These are phyloP conservation scores for Drosophila sechellia DNA, from an alignment of 1,140 invertebrate genomes.

Conservation along the genomic window DNA sequence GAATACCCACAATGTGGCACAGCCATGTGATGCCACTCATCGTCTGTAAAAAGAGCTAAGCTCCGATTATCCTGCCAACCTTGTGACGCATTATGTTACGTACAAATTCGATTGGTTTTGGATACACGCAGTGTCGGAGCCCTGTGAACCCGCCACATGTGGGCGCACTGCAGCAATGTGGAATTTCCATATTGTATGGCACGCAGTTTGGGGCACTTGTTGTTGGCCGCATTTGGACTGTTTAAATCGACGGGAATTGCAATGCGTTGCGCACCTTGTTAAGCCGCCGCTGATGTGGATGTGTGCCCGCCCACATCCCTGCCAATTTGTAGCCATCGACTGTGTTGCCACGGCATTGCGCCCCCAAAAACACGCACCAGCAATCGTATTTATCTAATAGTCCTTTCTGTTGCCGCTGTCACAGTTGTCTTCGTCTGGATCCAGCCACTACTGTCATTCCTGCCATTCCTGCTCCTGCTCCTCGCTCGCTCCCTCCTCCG, in stretches of 20 bases:
- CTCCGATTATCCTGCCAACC: constrained; percentile 41
- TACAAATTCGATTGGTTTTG: constrained; percentile 47
- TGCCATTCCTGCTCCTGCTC: background rate
- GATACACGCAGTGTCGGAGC: constrained; percentile 12
- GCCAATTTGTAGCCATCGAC: constrained; percentile 55
- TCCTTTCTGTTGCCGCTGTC: constrained; percentile 71
- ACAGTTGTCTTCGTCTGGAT: constrained; percentile 75
- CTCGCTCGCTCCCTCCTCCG: constrained; percentile 4
- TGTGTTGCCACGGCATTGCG: constrained; percentile 59
- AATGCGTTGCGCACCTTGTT: constrained; percentile 52
- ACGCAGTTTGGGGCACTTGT: constrained; percentile 45
- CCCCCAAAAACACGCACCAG: constrained; percentile 16
- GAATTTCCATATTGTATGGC: constrained; percentile 37
- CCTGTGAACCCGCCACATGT: constrained; percentile 27
- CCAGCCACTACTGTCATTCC: constrained; percentile 16
- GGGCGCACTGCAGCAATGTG: constrained; percentile 25
- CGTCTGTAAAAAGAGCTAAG: constrained; percentile 28
- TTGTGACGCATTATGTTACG: constrained; percentile 45
- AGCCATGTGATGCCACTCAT: constrained; percentile 21
- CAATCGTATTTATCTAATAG: constrained; percentile 79
- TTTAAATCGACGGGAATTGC: constrained; percentile 11
- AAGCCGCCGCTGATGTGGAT: constrained; percentile 37
- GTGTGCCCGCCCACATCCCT: constrained; percentile 36
- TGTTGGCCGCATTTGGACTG: constrained; percentile 13
- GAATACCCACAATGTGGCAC: constrained; percentile 8